phyloP scores from a whole-genome alignment of 2,113 vertebrate genomes.

The Phoxinus phoxinus region DNA sequence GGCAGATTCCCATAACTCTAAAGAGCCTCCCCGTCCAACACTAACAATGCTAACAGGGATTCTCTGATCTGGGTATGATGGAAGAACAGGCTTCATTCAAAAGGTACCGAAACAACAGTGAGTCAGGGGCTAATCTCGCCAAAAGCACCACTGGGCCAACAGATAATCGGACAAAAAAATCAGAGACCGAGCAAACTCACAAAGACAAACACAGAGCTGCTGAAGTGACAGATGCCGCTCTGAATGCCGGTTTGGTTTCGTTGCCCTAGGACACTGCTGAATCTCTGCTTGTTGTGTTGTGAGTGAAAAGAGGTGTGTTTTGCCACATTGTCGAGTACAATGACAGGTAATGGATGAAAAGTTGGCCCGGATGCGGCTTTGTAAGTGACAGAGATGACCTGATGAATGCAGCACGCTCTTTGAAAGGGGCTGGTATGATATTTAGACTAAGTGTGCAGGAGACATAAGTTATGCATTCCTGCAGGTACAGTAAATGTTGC shows the following conservation, averaged over 20 bases:
- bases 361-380: slow-evolving; percentile 39
- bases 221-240: slow-evolving; percentile 50
- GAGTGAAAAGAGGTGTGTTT: slow-evolving; percentile 31
- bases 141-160: slow-evolving; percentile 13
- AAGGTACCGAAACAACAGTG: slow-evolving; percentile 72
- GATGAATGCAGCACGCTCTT: slow-evolving; percentile 56
- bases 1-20: slow-evolving; percentile 48
- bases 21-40: slow-evolving; percentile 63
- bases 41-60: slow-evolving; percentile 71
- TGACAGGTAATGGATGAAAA: slow-evolving; percentile 19
- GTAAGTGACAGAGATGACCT: slow-evolving; percentile 45
- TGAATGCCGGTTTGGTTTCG: slow-evolving; percentile 64
- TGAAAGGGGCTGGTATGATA: slow-evolving; percentile 34
- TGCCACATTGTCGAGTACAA: slow-evolving; percentile 28
- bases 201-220: slow-evolving; percentile 65
- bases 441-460: slow-evolving; percentile 48
- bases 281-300: slow-evolving; percentile 37
- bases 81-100: slow-evolving; percentile 67
- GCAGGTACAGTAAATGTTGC: slow-evolving; percentile 30
- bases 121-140: slow-evolving; percentile 27
- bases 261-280: slow-evolving; percentile 59
- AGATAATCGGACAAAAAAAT: slow-evolving; percentile 57
- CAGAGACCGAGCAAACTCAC: slow-evolving; percentile 63
- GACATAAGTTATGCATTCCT: slow-evolving; percentile 40
- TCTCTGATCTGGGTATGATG: slow-evolving; percentile 71